Evolutionary conservation across 2,113 vertebrate genomes (phyloP), one percentile per base, ranked within the genome.

Genomic region (Sardina pilchardus): DNA sequence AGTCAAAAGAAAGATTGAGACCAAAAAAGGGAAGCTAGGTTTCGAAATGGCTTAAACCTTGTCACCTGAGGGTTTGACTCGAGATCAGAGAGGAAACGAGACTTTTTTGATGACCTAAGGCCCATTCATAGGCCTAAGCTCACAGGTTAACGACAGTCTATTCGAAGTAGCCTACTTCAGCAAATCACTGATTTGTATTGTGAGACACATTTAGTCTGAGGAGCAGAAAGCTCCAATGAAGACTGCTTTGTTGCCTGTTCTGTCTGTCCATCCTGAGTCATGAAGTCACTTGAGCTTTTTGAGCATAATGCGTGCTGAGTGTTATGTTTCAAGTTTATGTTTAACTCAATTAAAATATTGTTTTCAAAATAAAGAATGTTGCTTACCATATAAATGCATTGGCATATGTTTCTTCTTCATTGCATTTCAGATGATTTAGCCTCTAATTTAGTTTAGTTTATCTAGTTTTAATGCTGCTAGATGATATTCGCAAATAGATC

Each of bases 311-410:
- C 44, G 86, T 80, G 82, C 81, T 88, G 16, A 21, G 10, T 81
- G 85, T 87, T 86, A 82, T 90, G 90, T 92, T 90, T 94, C 89
- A 88, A 67, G n/a, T 67, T 67, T 26, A 59, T 67, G 63, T 67
- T 26, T 67, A 67, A 67, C 63, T 16, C 63, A 81, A 75, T 53
- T 45, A 39, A 83, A 83, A n/a, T 5, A 34, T 30, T 87, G 63
- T 89, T 91, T 89, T 91, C 89, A 84, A 92, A 94, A 94, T 94
- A 95, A 95, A 94, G 89, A 85, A 92, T 91, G 90, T 91, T 93
- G 92, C 90, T 93, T 90, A 92, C 93, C 90, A 92, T 90, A 88
- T 86, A 81, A 0, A 67, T 17, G 50, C 82, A 84, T 84, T 47
- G 43, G 63, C 12, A 0, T 30, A 67, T 30, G 10, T 67, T 67